Conservation (phyloP, 2,797 vertebrate species). For the Myotis findleyi region DNA sequence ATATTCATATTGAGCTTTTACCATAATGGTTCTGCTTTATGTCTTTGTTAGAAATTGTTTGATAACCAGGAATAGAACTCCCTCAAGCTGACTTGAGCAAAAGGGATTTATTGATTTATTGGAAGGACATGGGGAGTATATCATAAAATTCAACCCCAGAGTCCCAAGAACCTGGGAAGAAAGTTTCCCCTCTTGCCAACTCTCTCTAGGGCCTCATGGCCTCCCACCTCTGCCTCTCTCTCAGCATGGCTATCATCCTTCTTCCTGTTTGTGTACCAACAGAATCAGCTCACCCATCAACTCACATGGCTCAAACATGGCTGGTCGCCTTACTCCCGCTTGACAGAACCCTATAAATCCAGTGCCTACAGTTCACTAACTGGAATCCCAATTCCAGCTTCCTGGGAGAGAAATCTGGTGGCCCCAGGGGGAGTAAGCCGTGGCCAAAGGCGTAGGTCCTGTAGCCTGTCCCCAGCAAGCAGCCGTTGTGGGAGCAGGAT, state of each 20-base stretch:
- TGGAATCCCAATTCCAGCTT: not conserved
- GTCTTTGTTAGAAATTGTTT: not conserved
- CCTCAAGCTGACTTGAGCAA: not conserved
- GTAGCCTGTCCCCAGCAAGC: not conserved
- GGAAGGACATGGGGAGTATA: not conserved
- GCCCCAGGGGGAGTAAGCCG: not conserved
- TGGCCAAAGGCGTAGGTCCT: not conserved
- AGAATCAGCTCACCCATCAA: not conserved
- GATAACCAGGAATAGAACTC: not conserved
- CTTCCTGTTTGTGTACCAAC: not conserved
- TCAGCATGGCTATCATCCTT: not conserved
- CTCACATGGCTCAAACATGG: not conserved
- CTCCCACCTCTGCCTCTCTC: not conserved
- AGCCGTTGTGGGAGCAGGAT: not conserved
- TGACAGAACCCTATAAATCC: not conserved
- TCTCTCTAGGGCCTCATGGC: not conserved
- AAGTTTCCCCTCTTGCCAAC: not conserved
- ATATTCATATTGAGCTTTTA: not conserved
- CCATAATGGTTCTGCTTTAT: not conserved
- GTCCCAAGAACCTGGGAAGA: slow-evolving; percentile 6
- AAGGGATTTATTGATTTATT: slow-evolving; percentile 33
- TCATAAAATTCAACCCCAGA: not conserved
- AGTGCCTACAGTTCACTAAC: not conserved
- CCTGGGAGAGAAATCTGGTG: not conserved
- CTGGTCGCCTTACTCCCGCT: not conserved